Conservation (phyloP, 2,888 invertebrate species). For the Cetonia aurata region DNA sequence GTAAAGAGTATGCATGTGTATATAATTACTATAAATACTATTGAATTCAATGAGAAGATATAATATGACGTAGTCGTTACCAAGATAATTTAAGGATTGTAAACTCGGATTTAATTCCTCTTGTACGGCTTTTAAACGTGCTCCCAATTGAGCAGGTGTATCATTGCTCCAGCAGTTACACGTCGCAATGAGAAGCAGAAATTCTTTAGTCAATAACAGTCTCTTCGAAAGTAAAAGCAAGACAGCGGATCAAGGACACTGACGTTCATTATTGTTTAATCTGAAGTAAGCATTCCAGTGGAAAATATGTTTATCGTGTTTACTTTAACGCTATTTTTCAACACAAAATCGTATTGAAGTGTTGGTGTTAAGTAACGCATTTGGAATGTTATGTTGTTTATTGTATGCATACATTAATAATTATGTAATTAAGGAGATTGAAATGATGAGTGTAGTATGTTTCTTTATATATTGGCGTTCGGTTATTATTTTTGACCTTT, state of each 20-base stretch:
- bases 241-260: constrained; percentile 40
- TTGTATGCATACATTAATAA: not conserved
- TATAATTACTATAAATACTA: too few species aligned
- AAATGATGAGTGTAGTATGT: too few species aligned
- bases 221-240: constrained; percentile 46
- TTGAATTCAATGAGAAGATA: too few species aligned
- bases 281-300: constrained; percentile 28
- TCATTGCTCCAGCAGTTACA: not conserved
- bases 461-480: not conserved
- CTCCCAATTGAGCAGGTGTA: not conserved
- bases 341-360: too few species aligned
- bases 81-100: too few species aligned
- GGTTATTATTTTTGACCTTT: constrained; percentile 6
- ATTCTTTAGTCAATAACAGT: constrained; percentile 41
- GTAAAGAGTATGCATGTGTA: too few species aligned
- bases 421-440: not conserved
- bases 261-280: constrained; percentile 38
- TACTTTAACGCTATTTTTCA: constrained; percentile 1
- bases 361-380: too few species aligned
- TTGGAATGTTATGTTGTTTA: too few species aligned
- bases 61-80: too few species aligned
- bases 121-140: not conserved
- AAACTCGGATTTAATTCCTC: not conserved
- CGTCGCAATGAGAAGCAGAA: constrained; percentile 11
- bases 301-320: constrained; percentile 11